These are phyloP conservation scores for Cephus pygmeus DNA, from an alignment of 2,888 invertebrate species.

Conservation along the genomic window DNA sequence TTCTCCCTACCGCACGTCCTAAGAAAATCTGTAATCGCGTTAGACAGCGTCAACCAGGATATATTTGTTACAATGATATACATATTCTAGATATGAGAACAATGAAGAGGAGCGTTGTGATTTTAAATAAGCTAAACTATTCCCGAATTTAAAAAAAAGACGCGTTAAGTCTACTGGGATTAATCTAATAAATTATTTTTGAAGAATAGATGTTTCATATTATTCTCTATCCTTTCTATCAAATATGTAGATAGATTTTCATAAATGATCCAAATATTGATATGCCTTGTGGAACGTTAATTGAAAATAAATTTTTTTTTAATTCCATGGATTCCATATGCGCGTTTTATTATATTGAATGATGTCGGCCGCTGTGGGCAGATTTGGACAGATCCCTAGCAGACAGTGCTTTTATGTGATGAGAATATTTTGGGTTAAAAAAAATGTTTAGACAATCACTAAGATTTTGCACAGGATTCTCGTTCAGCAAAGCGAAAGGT, in stretches of 20 bases:
- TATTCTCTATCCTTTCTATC: background rate
- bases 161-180: background rate
- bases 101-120: background rate
- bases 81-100: background rate
- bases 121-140: background rate
- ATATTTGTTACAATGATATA: background rate
- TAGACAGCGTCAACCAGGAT: background rate
- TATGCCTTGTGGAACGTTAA: background rate
- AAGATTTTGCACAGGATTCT: conserved; percentile 24
- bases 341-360: background rate
- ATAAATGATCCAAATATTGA: background rate
- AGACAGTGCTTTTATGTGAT: background rate
- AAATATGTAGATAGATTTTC: background rate
- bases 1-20: background rate
- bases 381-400: background rate
- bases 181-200: conserved; percentile 17
- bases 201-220: background rate
- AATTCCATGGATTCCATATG: background rate
- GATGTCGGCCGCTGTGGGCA: background rate
- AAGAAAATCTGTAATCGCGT: background rate
- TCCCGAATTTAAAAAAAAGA: background rate
- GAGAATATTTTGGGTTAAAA: background rate
- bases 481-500: conserved; percentile 25
- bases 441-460: conserved; percentile 36
- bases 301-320: background rate